A percentile compares a stretch with the other conserved stretches of the same genome.
Evolutionary conservation across 2,113 vertebrate species (phyloP).

Genomic region (Rhea americana): DNA sequence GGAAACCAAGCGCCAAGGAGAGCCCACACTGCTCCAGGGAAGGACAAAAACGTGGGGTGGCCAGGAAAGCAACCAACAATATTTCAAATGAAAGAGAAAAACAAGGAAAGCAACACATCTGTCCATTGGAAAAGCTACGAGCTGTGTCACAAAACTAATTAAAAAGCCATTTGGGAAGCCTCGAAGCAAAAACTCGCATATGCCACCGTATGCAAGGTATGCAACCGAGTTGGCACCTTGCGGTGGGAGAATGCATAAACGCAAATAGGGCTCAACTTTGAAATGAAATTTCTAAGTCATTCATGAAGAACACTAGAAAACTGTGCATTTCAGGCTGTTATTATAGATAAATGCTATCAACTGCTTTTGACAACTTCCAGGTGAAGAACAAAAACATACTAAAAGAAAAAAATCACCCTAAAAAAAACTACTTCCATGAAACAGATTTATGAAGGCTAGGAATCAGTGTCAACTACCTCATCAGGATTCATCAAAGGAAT

Average conservation of each 20-base stretch:
- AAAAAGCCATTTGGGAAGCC: slow-evolving; percentile 16
- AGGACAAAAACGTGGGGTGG: not conserved
- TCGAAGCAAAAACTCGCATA: not conserved
- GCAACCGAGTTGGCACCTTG: not conserved
- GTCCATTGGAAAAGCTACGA: not conserved
- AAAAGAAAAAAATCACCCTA: not conserved
- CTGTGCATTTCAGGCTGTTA: not conserved
- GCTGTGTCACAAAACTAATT: not conserved
- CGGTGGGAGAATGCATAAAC: not conserved
- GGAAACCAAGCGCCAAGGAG: not conserved
- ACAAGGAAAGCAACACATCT: not conserved
- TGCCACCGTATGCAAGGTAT: fast-evolving
- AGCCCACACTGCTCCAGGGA: not conserved
- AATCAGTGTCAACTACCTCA: not conserved
- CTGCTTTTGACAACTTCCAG: not conserved
- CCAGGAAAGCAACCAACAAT: not conserved
- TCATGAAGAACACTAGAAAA: not conserved
- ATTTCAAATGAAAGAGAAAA: not conserved
- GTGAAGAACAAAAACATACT: not conserved
- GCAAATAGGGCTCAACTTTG: not conserved
- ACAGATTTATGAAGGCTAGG: not conserved
- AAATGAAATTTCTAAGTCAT: not conserved
- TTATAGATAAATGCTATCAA: not conserved
- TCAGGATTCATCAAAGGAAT: not conserved
- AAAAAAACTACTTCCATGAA: not conserved